Evolutionary conservation across 23 tunicate genomes (phyloP).

Genomic region (Styela plicata): DNA sequence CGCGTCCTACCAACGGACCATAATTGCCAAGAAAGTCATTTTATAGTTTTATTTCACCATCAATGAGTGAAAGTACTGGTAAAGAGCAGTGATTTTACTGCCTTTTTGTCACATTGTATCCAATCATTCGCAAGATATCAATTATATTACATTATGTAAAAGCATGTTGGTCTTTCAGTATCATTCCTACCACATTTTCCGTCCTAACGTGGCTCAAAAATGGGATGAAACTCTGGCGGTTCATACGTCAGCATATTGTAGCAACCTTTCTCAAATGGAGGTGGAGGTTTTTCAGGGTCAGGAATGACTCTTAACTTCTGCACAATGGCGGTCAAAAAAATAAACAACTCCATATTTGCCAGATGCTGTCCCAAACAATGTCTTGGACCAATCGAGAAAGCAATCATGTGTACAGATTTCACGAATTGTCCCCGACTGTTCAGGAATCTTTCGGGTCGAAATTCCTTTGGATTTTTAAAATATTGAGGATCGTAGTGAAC

Average conservation of each 20-base stretch:
- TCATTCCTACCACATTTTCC: too few species aligned
- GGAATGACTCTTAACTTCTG: neutral
- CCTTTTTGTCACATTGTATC: too few species aligned
- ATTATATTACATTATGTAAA: too few species aligned
- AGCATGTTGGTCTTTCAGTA: too few species aligned
- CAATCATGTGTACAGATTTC: neutral
- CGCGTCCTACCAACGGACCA: too few species aligned
- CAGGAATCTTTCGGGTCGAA: conserved; percentile 23
- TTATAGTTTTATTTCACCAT: too few species aligned
- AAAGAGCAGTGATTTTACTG: too few species aligned
- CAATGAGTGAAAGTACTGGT: too few species aligned
- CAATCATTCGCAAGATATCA: too few species aligned
- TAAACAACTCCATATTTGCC: conserved; percentile 23
- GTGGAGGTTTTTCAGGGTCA: conserved; percentile 14
- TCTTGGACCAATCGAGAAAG: conserved; percentile 25
- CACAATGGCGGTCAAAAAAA: conserved; percentile 11
- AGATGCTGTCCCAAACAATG: conserved; percentile 17
- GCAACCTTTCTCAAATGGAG: neutral
- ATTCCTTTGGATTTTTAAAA: conserved; percentile 6
- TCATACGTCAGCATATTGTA: conserved; percentile 8
- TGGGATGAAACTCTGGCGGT: neutral
- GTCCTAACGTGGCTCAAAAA: neutral
- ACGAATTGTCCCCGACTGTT: neutral
- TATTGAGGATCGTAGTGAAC: conserved; percentile 18
- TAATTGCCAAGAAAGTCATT: too few species aligned